Percentiles rank a stretch among this genome's conserved stretches.
phyloP scores from a whole-genome alignment of 2,113 vertebrate species.

The Ondatra zibethicus region DNA sequence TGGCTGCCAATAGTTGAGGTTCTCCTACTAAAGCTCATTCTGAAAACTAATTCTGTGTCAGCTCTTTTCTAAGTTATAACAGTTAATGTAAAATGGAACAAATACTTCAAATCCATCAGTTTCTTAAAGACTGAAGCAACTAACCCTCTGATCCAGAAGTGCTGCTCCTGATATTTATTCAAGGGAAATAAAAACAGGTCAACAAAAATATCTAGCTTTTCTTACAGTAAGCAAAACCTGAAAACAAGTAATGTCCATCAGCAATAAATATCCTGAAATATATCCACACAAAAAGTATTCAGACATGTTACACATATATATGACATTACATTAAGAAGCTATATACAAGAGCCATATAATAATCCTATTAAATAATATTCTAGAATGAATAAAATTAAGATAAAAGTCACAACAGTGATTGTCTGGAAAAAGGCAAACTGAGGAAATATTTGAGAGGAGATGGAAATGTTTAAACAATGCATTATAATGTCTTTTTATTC shows the following conservation, averaged over 20 bases:
- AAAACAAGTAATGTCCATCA: neutral
- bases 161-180: neutral
- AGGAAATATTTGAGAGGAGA: neutral
- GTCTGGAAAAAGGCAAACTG: neutral
- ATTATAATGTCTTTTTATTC: neutral
- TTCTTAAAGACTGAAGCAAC: constrained; percentile 33
- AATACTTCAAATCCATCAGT: constrained; percentile 9
- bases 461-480: neutral
- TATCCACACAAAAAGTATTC: neutral
- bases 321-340: neutral
- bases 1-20: neutral
- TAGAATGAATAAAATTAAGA: neutral
- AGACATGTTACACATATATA: neutral
- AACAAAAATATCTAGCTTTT: constrained; percentile 6
- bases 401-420: neutral
- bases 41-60: neutral
- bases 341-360: neutral
- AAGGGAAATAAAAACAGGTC: constrained; percentile 11
- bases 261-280: neutral
- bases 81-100: neutral
- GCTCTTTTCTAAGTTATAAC: neutral
- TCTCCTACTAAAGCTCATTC: neutral
- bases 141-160: constrained; percentile 12
- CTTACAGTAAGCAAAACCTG: neutral
- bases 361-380: neutral